Base-by-base conservation (phyloP, 2,113 vertebrate genomes). In the Phyllopteryx taeniolatus region DNA sequence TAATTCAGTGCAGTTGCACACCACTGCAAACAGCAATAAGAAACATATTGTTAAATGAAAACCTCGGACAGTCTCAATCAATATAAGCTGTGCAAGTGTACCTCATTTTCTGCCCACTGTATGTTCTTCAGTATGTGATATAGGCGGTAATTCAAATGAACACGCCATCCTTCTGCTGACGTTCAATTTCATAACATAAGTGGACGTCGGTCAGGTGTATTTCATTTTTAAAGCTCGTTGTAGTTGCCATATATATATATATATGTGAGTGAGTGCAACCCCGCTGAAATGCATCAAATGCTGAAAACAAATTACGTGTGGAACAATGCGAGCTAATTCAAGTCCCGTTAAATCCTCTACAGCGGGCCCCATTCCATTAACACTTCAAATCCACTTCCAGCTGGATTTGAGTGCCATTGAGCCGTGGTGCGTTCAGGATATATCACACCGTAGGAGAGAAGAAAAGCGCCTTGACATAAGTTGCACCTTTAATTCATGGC, bases 281-380 rank as follows among this genome's bases (percentile, higher is more conserved):
- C 33, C 70, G n/a, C 71, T 65, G 12, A 67, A 57, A 62, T 9
- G 35, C 72, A n/a, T n/a, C 57, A 76, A 63, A 75, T 85, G 72
- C 14, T 75, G 67, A 42, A 42, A 76, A 71, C 51, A 75, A 73
- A 73, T 79, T 68, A 82, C 59, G 31, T 13, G 70, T 62, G 68
- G 74, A 79, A 74, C 78, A 72, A 81, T 78, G 67, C 73, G 65
- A 79, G 69, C 70, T 81, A 75, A 82, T 85, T 74, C 76, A 65
- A 71, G 71, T 75, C 76, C 77, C 67, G 57, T 89, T 86, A 86
- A 83, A 81, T 79, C 53, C 31, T 43, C 71, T 65, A 64, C 74
- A 59, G 22, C 12, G 56, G 56, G 56, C 27, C 13, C 22, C 13
- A 14, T 31, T 33, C 57, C 57, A 59, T 59, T 59, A 13, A 53